phyloP scores from a whole-genome alignment of 1,140 invertebrate genomes.

The Parapsyche elsis region DNA sequence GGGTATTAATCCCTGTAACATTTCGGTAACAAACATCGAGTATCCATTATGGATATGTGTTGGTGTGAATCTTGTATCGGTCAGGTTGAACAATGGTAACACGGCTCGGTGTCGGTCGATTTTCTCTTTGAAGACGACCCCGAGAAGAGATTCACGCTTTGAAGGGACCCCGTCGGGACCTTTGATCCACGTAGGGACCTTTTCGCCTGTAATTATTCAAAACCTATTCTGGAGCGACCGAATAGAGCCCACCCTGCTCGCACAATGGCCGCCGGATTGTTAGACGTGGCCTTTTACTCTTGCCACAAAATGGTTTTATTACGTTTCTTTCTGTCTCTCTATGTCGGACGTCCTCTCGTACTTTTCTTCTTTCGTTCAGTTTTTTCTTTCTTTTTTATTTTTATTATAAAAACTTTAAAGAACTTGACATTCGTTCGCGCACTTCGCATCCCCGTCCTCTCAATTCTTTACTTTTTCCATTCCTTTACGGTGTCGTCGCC shows the following conservation, averaged over 20 bases:
- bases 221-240: conserved; percentile 2
- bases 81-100: no score
- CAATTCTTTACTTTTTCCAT: background rate
- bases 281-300: background rate
- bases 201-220: conserved; percentile 41
- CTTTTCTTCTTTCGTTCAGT: background rate
- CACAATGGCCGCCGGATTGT: conserved; percentile 1
- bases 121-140: conserved; percentile 1
- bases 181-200: conserved; percentile 2
- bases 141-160: conserved; percentile 7
- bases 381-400: background rate
- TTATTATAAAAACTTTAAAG: conserved; percentile 38
- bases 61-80: no score
- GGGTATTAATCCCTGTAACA: no score
- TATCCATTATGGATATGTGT: no score
- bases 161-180: background rate
- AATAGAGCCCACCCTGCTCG: background rate
- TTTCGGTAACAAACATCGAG: no score
- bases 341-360: background rate
- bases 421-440: conserved; percentile 23
- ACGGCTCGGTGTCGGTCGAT: background rate
- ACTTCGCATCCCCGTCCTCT: background rate
- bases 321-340: conserved; percentile 15
- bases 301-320: conserved; percentile 33
- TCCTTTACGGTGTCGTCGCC: background rate